phyloP scores from a whole-genome alignment of 1,140 invertebrate genomes.

The Theocolax elegans region DNA sequence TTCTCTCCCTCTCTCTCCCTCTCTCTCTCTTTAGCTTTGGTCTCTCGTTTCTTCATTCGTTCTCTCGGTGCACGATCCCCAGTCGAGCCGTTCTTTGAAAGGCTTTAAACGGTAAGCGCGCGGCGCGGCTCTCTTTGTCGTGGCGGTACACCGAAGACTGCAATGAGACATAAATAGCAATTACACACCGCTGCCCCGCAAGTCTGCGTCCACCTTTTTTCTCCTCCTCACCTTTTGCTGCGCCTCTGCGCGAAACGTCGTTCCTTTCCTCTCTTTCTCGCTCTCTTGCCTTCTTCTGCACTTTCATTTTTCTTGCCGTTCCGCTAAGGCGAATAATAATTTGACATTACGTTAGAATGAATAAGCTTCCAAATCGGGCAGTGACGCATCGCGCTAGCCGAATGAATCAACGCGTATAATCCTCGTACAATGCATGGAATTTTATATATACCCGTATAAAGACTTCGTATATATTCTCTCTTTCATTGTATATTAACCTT shows the following conservation, averaged over 20 bases:
- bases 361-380: neutral
- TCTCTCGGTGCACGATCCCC: slow-evolving; percentile 36
- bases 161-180: slow-evolving; percentile 65
- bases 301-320: slow-evolving; percentile 10
- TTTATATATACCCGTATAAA: neutral
- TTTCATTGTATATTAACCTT: neutral
- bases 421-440: neutral
- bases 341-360: slow-evolving; percentile 12
- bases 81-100: slow-evolving; percentile 44
- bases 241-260: slow-evolving; percentile 3
- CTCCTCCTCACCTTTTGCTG: slow-evolving; percentile 23
- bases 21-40: neutral
- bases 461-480: too few species aligned
- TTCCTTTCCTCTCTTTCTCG: neutral
- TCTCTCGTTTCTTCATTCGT: neutral
- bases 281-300: neutral
- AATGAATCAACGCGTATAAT: neutral
- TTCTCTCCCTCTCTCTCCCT: neutral
- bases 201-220: slow-evolving; percentile 40
- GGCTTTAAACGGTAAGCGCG: slow-evolving; percentile 56
- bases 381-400: neutral
- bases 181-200: slow-evolving; percentile 50
- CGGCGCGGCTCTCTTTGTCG: slow-evolving; percentile 56
- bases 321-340: slow-evolving; percentile 14
- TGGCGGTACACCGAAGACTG: slow-evolving; percentile 52